Conservation (phyloP, 1,140 invertebrate genomes). For the Gonatopus flavifemur region DNA sequence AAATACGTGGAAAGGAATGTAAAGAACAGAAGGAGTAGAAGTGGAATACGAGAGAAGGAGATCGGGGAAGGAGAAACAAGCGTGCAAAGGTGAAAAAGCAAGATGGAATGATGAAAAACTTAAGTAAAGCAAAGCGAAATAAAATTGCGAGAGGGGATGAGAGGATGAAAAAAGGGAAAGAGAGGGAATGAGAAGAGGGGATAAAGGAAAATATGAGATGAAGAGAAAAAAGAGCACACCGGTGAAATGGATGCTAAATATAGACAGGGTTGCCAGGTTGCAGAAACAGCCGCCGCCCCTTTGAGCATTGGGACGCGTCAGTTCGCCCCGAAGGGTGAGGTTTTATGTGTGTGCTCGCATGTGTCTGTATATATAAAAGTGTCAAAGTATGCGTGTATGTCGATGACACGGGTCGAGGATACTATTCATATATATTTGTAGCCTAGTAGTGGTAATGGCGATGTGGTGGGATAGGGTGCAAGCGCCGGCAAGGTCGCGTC, state of each 20-base stretch:
- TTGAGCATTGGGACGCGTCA: conserved; percentile 46
- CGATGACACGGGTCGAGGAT: conserved; percentile 9
- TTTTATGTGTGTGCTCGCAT: too few species aligned
- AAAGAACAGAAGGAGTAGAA: too few species aligned
- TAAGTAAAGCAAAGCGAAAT: background rate
- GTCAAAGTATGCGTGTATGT: conserved; percentile 7
- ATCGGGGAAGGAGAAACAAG: background rate
- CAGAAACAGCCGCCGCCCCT: conserved; percentile 58
- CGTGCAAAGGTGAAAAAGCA: too few species aligned
- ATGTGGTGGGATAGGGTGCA: conserved; percentile 11
- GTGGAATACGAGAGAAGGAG: background rate
- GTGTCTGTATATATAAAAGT: too few species aligned
- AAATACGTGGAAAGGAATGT: conserved; percentile 2
- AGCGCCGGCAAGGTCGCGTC: conserved; percentile 53
- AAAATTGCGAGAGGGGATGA: conserved; percentile 13
- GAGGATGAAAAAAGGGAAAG: conserved; percentile 10
- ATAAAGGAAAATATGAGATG: too few species aligned
- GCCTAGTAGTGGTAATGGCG: too few species aligned
- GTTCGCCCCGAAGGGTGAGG: conserved; percentile 27
- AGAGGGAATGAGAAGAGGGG: conserved; percentile 19
- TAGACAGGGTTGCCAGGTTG: conserved; percentile 59
- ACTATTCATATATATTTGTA: too few species aligned
- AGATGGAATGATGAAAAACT: conserved; percentile 6
- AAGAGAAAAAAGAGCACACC: too few species aligned
- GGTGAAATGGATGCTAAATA: conserved; percentile 53